Evolutionary conservation across 2,113 vertebrate species (phyloP), one percentile per base, ranked within the genome.

Genomic region (Dendrocopos noguchii): DNA sequence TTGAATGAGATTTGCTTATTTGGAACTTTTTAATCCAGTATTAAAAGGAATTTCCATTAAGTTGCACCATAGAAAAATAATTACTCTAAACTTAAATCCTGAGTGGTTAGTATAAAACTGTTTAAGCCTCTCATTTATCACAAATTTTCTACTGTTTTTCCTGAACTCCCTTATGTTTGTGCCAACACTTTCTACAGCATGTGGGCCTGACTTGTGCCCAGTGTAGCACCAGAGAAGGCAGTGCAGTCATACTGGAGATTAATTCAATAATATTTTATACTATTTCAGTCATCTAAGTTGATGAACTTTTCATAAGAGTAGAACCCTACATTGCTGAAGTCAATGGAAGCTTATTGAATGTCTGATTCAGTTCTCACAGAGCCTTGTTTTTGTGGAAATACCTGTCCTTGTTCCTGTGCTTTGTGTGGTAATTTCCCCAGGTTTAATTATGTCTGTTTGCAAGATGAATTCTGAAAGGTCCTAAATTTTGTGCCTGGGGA

Each of bases 1-100:
- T 13, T 83, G 75, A 92, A 60, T 66, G 63, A 34, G 53, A 70
- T 63, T 93, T 78, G 61, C 33, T 94, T 85, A 39, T 82, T 90
- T 86, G 66, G 28, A 95, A 92, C 79, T 91, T 91, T 84, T 88
- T 21, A 94, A 96, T 93, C 90, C 67, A 61, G 70, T 73, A 89
- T 96, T 95, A 94, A 80, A 46, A 90, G 34, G 73, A 94, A 95
- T 89, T 71, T 65, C 53, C 42, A 20, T 61, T 79, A 91, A 96
- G 17, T 83, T 89, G 55, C 53, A 83, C 74, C 55, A 76, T 7
- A 76, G 29, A 82, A 90, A 64, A 80, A 68, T 75, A 92, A 27
- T 90, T 75, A 92, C 57, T 66, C 67, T 63, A 12, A 74, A 83
- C 65, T 74, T 59, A 91, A 90, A 73, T 44, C 59, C 44, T 59